Evolutionary conservation across 2,888 invertebrate species (phyloP), one percentile per base, ranked within the genome.

Genomic region (Drosophila limbata): DNA sequence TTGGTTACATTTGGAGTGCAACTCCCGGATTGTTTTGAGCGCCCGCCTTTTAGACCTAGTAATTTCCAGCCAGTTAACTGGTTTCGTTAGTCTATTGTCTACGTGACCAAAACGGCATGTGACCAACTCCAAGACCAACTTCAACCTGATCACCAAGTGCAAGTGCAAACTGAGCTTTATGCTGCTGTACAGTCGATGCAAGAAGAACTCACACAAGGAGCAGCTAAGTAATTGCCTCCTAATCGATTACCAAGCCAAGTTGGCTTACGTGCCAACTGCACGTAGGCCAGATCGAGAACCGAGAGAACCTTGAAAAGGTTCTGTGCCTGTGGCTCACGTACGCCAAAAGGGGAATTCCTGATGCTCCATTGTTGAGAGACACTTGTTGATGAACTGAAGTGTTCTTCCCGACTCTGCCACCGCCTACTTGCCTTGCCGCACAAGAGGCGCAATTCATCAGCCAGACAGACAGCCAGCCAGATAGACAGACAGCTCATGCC

Each of bases 271-370:
- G 89, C 82, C 62, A 56, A 55, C 59, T 55, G 71, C 86, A 81
- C 81, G 89, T 89, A 77, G 64, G 50, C 75, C 66, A 55, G 42
- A 65, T 13, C 47, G 37, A 28, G 28, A 42, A 65, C 11, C 47
- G 37, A 28, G 28, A 35, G 48, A 84, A 81, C 87, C 86, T 87
- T 89, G 89, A 87, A 81, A 79, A 88, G 71, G 79, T 77, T 85
- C 72, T 79, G 56, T 33, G 73, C 53, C 62, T 67, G 62, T 67
- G 62, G 52, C 47, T 50, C 56, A 57, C 65, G 64, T 42, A 40
- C 39, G 44, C 61, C 70, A 61, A 53, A 25, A 15, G 67, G 76
- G 81, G 81, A 88, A 83, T 83, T 86, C 79, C 81, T 70, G 74
- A 51, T 63, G 69, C 63, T 47, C 40, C 47, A 35, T 35, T 28